A percentile compares a stretch with the other conserved stretches of the same genome.
Evolutionary conservation across 2,888 invertebrate species (phyloP).

Genomic region (Chouioia cunea): DNA sequence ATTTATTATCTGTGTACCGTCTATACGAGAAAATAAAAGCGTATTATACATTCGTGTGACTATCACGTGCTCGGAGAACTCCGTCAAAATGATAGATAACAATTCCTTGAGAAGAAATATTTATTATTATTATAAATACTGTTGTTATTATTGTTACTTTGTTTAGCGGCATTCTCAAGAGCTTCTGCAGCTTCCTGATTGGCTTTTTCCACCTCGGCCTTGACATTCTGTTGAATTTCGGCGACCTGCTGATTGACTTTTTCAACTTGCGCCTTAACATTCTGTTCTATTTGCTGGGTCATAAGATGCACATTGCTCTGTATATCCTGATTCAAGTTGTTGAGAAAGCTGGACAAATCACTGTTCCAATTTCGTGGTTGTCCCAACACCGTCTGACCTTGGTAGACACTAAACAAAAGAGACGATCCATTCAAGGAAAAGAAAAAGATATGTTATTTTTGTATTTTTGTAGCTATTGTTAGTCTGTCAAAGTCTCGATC

Average conservation of each 20-base stretch:
- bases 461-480: too few species aligned
- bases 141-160: background rate
- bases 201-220: slow-evolving; percentile 38
- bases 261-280: slow-evolving; percentile 31
- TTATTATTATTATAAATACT: too few species aligned
- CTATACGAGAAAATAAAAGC: too few species aligned
- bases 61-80: background rate
- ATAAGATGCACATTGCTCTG: slow-evolving; percentile 47
- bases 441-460: too few species aligned
- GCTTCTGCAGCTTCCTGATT: slow-evolving; percentile 23
- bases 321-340: slow-evolving; percentile 45
- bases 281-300: slow-evolving; percentile 19
- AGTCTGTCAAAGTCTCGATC: too few species aligned
- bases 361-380: slow-evolving; percentile 39
- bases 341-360: slow-evolving; percentile 43
- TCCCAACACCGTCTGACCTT: slow-evolving; percentile 33
- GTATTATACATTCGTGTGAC: background rate
- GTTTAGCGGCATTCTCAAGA: background rate
- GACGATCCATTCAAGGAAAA: background rate
- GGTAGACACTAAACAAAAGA: slow-evolving; percentile 37
- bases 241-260: slow-evolving; percentile 38
- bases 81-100: too few species aligned
- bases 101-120: too few species aligned
- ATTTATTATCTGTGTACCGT: background rate
- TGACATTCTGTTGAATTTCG: background rate